Evolutionary conservation across 2,113 vertebrate species (phyloP), one percentile per base, ranked within the genome.

Genomic region (Paracanthobrama guichenoti): DNA sequence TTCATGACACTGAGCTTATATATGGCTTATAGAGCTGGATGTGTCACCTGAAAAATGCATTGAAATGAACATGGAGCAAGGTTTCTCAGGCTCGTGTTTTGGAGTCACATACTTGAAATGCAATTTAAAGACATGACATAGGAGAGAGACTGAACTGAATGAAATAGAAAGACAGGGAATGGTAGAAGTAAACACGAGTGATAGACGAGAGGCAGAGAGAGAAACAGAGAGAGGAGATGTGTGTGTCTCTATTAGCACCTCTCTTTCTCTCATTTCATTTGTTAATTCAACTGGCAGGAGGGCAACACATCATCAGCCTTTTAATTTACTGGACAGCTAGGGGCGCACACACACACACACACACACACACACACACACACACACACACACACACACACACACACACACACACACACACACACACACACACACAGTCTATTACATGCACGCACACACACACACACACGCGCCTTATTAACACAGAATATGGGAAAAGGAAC

Each of bases 311-410:
- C 94, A 94, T 95, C 94, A 94, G 92, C 90, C 92, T 93, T 94
- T 94, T 94, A 94, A 95, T 95, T 95, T 93, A 94, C 89, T 93
- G 91, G 90, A 93, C 92, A 93, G 92, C 93, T 91, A 93, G 92
- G 88, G 93, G 93, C 92, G 46, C 35, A 57, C 50, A 78, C 48
- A 55, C 75, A 78, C 26, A 78, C 46, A 46, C 46, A 46, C 8
- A 9, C 42, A 44, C 42, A 44, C 42, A 9, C 42, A 44, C 42
- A 44, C 42, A 44, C 42, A 44, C 42, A 44, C 42, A 44, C 42
- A 44, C 42, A 44, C 42, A 55, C 35, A 39, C 35, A 39, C 35
- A 39, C 35, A 39, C 35, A 39, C 35, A 39, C 35, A 39, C 35
- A 39, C 35, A 39, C 35, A 39, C 35, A 39, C 35, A 39, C 35